A percentile compares a stretch with the other conserved stretches of the same genome.
These are phyloP conservation scores for Pseudomyrmex sp. DNA, from an alignment of 1,140 invertebrate species.

Conservation along the genomic window DNA sequence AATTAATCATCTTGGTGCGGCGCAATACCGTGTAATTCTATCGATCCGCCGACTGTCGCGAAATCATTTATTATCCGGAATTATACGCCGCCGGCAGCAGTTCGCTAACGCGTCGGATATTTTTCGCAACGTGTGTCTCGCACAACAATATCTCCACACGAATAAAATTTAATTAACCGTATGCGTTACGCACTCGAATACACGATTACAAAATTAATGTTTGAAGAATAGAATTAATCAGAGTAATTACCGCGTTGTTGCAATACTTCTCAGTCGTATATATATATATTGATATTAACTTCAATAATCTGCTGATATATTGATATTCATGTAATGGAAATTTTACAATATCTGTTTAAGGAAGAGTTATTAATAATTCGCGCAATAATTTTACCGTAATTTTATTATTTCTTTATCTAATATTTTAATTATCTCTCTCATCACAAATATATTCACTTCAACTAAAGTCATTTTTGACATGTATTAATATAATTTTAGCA, in stretches of 20 bases:
- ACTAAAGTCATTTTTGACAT: no score
- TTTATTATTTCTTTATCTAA: not conserved
- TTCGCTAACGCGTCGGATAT: conserved; percentile 3
- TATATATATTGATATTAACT: no score
- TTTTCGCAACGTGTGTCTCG: conserved; percentile 12
- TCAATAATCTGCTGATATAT: no score
- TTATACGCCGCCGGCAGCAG: not conserved
- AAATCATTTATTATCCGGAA: conserved; percentile 58
- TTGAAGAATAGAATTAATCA: not conserved
- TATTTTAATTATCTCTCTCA: no score
- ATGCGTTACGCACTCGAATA: not conserved
- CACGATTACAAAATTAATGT: not conserved
- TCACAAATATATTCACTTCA: no score
- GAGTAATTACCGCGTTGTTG: not conserved
- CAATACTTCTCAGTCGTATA: not conserved
- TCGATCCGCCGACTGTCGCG: conserved; percentile 31
- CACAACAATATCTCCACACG: no score
- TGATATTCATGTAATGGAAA: not conserved
- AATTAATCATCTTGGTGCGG: conserved; percentile 62
- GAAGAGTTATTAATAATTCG: no score
- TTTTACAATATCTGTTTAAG: not conserved
- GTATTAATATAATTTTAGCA: no score
- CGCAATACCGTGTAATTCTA: conserved; percentile 35
- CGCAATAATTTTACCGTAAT: not conserved
- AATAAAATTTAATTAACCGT: conserved; percentile 24